Evolutionary conservation across 2,888 invertebrate species (phyloP), one percentile per base, ranked within the genome.

Genomic region (Mimas tiliae): DNA sequence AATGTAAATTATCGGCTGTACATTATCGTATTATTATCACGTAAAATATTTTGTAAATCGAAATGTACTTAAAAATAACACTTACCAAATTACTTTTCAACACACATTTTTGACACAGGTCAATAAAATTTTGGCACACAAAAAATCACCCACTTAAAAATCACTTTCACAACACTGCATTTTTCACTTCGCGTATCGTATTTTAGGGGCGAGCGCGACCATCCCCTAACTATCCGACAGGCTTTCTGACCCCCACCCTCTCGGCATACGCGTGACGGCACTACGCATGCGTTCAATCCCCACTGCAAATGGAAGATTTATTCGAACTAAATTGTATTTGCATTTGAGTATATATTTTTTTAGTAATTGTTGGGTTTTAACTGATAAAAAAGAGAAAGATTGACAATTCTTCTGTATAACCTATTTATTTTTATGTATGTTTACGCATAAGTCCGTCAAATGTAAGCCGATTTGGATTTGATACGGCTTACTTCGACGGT

Each of bases 171-270:
- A 19, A 58, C 58, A 58, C 58, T 58, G 21, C 52, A 64, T 64
- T 64, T 65, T 65, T 34, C 65, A 58, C 53, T 65, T 58, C 65
- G 65, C 65, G 65, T 55, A 65, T 65, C 47, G 21, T 48, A 19
- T 34, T 11, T 48, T n/a, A 47, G 65, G 58, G 65, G 65, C 14
- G 58, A 33, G 33, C 48, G 58, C 65, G 65, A 58, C 65, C 65
- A 65, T 48, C 65, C 65, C 65, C 55, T 38, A 58, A 12, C 42
- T 55, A 52, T 21, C 16, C 45, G 47, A 70, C 69, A 67, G 66
- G 52, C 33, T 9, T 64, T 74, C 70, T 74, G 64, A 66, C 73
- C 75, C 74, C 74, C 71, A 65, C 74, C 71, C 69, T 63, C 11
- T 16, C 19, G 58, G 58, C 11, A 19, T 42, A 38, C 19, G 58